phyloP scores from a whole-genome alignment of 2,888 invertebrate species.

The Aspidiotus destructor region DNA sequence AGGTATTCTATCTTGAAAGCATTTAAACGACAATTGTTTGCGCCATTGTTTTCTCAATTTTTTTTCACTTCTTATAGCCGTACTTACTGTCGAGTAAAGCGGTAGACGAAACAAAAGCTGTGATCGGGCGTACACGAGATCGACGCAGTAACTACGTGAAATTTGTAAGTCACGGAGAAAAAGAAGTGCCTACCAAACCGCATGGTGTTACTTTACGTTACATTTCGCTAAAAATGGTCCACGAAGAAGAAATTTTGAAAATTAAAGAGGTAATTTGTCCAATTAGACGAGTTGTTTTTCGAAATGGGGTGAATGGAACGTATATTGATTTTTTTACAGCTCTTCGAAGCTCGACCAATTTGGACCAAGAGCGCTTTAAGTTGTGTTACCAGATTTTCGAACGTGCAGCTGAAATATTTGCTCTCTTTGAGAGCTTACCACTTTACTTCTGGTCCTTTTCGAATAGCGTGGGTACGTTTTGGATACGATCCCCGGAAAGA shows the following conservation, averaged over 20 bases:
- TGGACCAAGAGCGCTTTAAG: constrained; percentile 75
- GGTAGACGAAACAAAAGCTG: background rate
- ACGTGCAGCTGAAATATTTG: constrained; percentile 59
- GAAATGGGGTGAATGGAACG: background rate
- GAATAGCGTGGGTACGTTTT: constrained; percentile 75
- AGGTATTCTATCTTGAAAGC: constrained; percentile 7
- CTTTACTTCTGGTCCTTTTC: constrained; percentile 84
- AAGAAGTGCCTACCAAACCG: constrained; percentile 13
- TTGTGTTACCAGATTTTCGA: constrained; percentile 52
- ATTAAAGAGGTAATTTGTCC: constrained; percentile 8
- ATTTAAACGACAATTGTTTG: background rate
- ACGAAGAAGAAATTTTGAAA: constrained; percentile 19
- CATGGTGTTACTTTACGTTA: constrained; percentile 12
- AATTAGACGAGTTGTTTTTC: background rate
- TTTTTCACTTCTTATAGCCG: constrained; percentile 12
- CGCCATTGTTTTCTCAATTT: background rate
- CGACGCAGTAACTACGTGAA: constrained; percentile 25
- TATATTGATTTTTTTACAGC: constrained; percentile 42
- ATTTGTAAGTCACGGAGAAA: constrained; percentile 15
- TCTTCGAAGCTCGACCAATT: constrained; percentile 78
- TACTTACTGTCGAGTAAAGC: constrained; percentile 14
- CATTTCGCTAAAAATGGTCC: constrained; percentile 11
- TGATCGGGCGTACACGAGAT: constrained; percentile 19
- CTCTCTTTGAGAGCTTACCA: constrained; percentile 78
- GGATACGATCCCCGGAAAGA: constrained; percentile 87